phyloP scores from a whole-genome alignment of 2,113 vertebrate genomes.

The Sterna hirundo region DNA sequence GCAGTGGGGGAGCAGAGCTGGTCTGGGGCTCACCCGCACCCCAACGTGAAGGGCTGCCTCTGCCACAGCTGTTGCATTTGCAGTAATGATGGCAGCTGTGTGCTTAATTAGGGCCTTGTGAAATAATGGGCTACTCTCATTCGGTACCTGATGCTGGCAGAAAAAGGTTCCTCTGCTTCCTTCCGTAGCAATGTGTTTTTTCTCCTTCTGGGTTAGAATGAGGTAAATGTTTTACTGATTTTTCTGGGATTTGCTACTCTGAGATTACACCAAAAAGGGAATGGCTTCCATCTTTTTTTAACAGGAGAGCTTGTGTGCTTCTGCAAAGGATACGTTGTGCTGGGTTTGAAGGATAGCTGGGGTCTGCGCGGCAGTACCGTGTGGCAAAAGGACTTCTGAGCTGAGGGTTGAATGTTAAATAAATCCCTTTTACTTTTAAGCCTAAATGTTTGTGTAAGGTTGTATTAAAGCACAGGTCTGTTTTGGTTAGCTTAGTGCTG shows the following conservation, averaged over 20 bases:
- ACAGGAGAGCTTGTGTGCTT: rapidly evolving
- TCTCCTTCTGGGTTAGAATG: rapidly evolving
- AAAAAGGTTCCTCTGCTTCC: rapidly evolving
- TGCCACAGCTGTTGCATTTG: neutral
- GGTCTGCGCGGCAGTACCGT: rapidly evolving
- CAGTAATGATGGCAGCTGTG: neutral
- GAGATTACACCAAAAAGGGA: rapidly evolving
- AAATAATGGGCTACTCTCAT: rapidly evolving
- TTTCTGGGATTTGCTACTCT: rapidly evolving
- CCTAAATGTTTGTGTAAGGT: neutral
- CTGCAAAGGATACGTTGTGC: rapidly evolving
- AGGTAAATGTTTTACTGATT: neutral
- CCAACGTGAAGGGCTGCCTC: rapidly evolving
- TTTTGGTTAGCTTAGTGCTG: neutral
- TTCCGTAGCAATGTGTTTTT: rapidly evolving
- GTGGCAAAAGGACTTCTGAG: neutral
- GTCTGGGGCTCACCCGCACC: neutral
- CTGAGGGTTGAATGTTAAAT: neutral
- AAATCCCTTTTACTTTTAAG: neutral
- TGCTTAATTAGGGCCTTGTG: neutral
- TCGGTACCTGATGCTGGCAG: rapidly evolving
- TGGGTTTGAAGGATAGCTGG: neutral
- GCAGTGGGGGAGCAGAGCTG: rapidly evolving
- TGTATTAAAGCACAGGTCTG: neutral
- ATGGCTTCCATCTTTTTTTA: rapidly evolving